Evolutionary conservation across 2,113 vertebrate species (phyloP), one percentile per base, ranked within the genome.

Genomic region (Ploceus nigricollis): DNA sequence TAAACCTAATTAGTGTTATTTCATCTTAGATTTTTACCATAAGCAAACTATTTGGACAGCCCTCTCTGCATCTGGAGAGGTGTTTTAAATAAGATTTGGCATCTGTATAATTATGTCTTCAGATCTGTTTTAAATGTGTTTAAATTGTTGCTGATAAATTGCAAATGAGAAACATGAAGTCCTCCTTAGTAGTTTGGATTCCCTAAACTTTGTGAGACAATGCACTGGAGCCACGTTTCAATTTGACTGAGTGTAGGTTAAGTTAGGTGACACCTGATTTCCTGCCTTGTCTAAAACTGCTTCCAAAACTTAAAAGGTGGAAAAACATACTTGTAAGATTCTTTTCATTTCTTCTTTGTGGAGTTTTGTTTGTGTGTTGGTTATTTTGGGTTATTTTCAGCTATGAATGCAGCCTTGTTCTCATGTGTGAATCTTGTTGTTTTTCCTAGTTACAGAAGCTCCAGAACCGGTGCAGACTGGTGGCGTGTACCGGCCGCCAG

Each of bases 401-500:
- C 11, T 50, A 1, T 3, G 31, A 57, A 37, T 22, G 17, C 18
- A 28, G 13, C 7, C 13, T 23, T 37, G 17, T 3, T 66, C 10
- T 17, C 3, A 13, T 15, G 22, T 76, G 69, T 90, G 33, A 63
- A 11, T 56, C 7, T 24, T n/a, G 13, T 66, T 70, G 24, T 15
- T 35, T 1, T 63, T 45, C 22, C 65, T 31, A 95, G 98, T 98
- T 94, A 76, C 96, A 96, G 99, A 99, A 97, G 82, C 97, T 44
- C 98, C 98, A 13, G 99, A 99, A 60, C 97, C 98, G 3, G 97
- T 95, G n/a, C 97, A 97, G 93, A 95, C 96, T 7, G 98, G 99
- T 6, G 99, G 99, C 8, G 99, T 99, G 19, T 99, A 99, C 96
- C 98, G 99, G 92, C 99, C 99, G 15, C 99, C 99, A 4, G 99